phyloP scores from a whole-genome alignment of 2,888 invertebrate genomes.

The Ectemnius lituratus region DNA sequence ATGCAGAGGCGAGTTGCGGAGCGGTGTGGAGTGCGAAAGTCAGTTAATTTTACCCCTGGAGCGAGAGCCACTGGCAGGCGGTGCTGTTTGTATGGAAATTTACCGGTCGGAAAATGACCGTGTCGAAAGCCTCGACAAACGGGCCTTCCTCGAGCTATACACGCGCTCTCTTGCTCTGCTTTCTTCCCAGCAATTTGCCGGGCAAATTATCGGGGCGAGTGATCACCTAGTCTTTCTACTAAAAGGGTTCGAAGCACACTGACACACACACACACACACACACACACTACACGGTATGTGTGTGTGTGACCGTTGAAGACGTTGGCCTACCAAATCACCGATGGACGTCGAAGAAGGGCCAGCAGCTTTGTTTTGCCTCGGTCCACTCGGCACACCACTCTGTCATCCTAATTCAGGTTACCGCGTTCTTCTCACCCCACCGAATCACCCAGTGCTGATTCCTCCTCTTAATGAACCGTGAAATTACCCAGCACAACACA shows the following conservation, averaged over 20 bases:
- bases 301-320: conserved; percentile 2
- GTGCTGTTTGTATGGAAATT: conserved; percentile 68
- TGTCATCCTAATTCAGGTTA: background rate
- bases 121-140: conserved; percentile 61
- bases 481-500: background rate
- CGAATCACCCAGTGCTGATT: background rate
- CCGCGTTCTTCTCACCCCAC: background rate
- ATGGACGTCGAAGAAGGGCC: background rate
- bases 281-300: background rate
- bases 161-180: conserved; percentile 35
- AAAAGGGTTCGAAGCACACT: too few relatives aligned
- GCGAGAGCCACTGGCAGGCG: conserved; percentile 27
- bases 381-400: background rate
- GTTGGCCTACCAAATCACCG: background rate
- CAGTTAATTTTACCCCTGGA: conserved; percentile 55
- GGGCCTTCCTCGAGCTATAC: conserved; percentile 46
- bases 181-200: conserved; percentile 47
- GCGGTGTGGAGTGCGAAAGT: conserved; percentile 49
- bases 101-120: conserved; percentile 70
- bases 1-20: conserved; percentile 17
- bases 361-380: conserved; percentile 3
- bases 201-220: conserved; percentile 46
- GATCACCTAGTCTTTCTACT: conserved; percentile 24
- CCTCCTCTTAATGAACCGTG: conserved; percentile 4
- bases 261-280: too few relatives aligned